These are phyloP conservation scores for Portevinia maculata DNA, from an alignment of 2,888 invertebrate species.

Conservation along the genomic window DNA sequence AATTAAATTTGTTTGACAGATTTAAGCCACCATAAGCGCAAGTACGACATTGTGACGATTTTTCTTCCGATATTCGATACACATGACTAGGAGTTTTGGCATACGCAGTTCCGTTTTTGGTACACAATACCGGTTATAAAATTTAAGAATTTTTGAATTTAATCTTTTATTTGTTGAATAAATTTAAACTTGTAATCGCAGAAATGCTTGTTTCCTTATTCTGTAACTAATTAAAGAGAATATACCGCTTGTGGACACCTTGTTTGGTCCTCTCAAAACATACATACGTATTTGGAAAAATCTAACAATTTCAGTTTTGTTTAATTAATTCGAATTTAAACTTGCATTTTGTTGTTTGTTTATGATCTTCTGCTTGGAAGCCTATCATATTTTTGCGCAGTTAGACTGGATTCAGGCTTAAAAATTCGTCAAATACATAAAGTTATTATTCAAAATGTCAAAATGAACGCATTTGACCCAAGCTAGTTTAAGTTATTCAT, in stretches of 20 bases:
- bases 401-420: no score
- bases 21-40: slow-evolving; percentile 26
- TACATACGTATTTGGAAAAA: not conserved
- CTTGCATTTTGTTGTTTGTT: not conserved
- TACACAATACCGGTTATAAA: slow-evolving; percentile 10
- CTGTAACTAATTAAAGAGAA: slow-evolving; percentile 11
- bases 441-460: no score
- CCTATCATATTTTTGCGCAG: no score
- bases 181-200: not conserved
- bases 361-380: not conserved
- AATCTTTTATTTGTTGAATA: slow-evolving; percentile 28
- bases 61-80: slow-evolving; percentile 26
- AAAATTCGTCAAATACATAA: no score
- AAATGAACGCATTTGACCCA: no score
- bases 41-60: slow-evolving; percentile 8
- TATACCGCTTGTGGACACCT: not conserved
- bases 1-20: slow-evolving; percentile 35
- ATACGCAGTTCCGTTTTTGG: slow-evolving; percentile 8
- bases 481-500: no score
- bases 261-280: not conserved
- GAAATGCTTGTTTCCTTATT: not conserved
- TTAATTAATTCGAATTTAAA: not conserved
- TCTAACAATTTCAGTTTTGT: not conserved
- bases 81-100: slow-evolving; percentile 7
- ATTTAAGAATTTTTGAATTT: slow-evolving; percentile 6